Base-by-base conservation (phyloP, 2,113 vertebrate species). In the Periophthalmus modestus region DNA sequence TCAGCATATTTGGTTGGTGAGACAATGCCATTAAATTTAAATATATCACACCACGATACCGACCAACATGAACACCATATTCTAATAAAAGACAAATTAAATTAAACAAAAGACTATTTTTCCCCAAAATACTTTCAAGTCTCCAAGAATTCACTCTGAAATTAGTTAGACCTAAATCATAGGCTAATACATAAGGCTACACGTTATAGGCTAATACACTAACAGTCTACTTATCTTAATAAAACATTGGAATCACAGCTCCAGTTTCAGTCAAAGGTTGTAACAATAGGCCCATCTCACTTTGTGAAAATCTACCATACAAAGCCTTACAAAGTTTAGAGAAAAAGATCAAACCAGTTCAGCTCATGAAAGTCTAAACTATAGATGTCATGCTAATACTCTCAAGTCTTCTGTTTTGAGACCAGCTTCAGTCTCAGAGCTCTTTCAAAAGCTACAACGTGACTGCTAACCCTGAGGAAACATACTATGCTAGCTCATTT, bases 381-480 rank as follows among this genome's bases (percentile, higher is more conserved):
- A 62, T 78, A 74, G 57, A 71, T 79, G 71, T 57, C 69, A 63
- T 75, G 59, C 73, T 62, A 62, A 48, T 63, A 72, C 43, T 70
- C 23, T 70, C 18, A 70, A 78, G 14, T 21, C 34, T 66, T 4
- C 63, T 62, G 13, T 39, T 80, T 48, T 75, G 72, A 77, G 74
- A 75, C 43, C 50, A 1, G 55, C 71, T 62, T 75, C 68, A 70
- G 71, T 71, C 67, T 55, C 61, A 71, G 33, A 71, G 43, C 73
- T 77, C 73, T 68, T 59, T 63, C 78, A 82, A 74, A 80, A 34
- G 63, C 79, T 59, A 82, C 79, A 75, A 84, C 77, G 83, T 85
- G 79, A 82, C 76, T 76, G 69, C 77, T 48, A 19, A 55, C 46
- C 76, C 76, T 1, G 34, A 5, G 19, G 74, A 72, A 72, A 74